Conservation (phyloP, 2,113 vertebrate species). For the Xyliphius kryptos region DNA sequence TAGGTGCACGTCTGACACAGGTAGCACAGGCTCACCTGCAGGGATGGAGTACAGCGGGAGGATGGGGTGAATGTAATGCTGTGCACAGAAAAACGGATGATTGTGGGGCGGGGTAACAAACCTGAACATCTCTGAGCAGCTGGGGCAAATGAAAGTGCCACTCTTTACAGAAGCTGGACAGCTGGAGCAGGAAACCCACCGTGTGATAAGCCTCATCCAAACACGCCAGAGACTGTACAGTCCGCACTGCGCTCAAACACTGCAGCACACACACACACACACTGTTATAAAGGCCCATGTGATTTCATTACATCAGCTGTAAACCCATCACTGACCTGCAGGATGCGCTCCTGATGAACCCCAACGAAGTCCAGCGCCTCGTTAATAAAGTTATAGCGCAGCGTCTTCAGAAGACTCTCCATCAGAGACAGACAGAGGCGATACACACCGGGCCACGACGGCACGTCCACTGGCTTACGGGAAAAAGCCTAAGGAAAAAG, state of each 20-base stretch:
- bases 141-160: slow-evolving; percentile 96
- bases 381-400: slow-evolving; percentile 92
- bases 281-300: too few species aligned
- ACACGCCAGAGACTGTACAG: slow-evolving; percentile 86
- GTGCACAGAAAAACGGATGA: too few species aligned
- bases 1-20: slow-evolving; percentile 95
- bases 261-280: slow-evolving; percentile 45
- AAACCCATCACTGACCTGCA: slow-evolving; percentile 66
- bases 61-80: too few species aligned
- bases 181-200: slow-evolving; percentile 91
- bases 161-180: slow-evolving; percentile 89
- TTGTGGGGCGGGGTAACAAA: slow-evolving; percentile 18
- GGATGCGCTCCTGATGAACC: slow-evolving; percentile 91
- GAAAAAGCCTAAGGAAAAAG: slow-evolving; percentile 65
- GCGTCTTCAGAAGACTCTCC: slow-evolving; percentile 89
- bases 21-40: slow-evolving; percentile 91
- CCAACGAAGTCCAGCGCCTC: slow-evolving; percentile 92
- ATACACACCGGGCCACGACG: slow-evolving; percentile 92
- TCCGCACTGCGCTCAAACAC: slow-evolving; percentile 91
- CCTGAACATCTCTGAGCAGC: slow-evolving; percentile 87
- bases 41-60: not conserved
- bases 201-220: slow-evolving; percentile 95
- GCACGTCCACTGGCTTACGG: slow-evolving; percentile 80
- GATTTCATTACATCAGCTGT: too few species aligned
- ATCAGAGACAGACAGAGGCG: slow-evolving; percentile 89